A percentile compares a stretch with the other conserved stretches of the same genome.
phyloP scores from a whole-genome alignment of 2,888 invertebrate species.

The Aquatica leii region DNA sequence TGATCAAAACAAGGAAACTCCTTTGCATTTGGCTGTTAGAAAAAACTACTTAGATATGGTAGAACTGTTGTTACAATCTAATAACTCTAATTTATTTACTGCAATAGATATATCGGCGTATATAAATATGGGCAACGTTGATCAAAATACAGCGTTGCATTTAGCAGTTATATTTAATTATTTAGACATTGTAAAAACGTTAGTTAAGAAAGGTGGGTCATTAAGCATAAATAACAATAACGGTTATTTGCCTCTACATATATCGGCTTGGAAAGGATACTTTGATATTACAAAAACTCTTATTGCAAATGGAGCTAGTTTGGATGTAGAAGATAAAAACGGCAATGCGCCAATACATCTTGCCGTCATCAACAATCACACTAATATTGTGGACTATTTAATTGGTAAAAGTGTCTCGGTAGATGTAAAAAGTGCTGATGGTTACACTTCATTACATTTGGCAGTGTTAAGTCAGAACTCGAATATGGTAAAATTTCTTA shows the following conservation, averaged over 20 bases:
- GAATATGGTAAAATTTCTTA: neutral
- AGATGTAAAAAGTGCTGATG: neutral
- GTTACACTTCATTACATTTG: conserved; percentile 6
- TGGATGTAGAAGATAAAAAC: neutral
- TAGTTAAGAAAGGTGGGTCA: neutral
- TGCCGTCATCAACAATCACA: neutral
- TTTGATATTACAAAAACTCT: neutral
- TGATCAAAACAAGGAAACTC: neutral
- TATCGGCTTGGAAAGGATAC: neutral
- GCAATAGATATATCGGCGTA: neutral
- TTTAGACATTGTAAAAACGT: neutral
- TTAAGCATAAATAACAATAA: neutral
- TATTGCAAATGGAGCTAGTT: neutral
- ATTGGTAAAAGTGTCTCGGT: neutral
- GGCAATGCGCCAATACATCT: conserved; percentile 8
- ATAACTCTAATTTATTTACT: neutral
- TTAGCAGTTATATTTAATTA: neutral
- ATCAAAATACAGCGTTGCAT: conserved; percentile 1
- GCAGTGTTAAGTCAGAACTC: neutral
- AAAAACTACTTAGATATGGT: neutral
- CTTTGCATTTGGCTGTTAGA: conserved; percentile 6
- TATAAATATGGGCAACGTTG: neutral
- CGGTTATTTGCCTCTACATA: neutral
- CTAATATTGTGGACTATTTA: neutral
- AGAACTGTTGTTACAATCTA: neutral